A percentile compares a stretch with the other conserved stretches of the same genome.
These are phyloP conservation scores for Asbolus verrucosus DNA, from an alignment of 1,140 invertebrate genomes.

Conservation along the genomic window DNA sequence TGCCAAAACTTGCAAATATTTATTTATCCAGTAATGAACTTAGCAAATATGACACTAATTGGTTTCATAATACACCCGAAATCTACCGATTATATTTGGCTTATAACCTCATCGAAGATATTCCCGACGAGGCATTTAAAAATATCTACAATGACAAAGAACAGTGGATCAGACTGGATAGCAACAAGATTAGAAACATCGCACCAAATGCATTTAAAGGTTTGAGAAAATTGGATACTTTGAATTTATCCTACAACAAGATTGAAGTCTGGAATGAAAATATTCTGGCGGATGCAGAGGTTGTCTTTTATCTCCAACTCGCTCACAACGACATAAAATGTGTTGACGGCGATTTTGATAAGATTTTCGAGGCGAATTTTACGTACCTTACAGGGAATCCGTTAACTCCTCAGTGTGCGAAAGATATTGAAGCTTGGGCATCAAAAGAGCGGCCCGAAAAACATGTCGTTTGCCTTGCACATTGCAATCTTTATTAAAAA, in stretches of 20 bases:
- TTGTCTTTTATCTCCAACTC: slow-evolving; percentile 3
- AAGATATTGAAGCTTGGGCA: no score
- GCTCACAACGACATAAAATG: slow-evolving; percentile 14
- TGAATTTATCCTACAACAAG: slow-evolving; percentile 31
- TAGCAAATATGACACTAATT: neutral
- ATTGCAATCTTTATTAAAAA: no score
- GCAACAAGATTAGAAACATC: slow-evolving; percentile 16
- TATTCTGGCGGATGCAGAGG: slow-evolving; percentile 20
- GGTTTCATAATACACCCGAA: neutral
- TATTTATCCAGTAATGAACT: neutral
- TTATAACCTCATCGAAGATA: neutral
- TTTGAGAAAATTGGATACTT: slow-evolving; percentile 10
- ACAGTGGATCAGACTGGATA: slow-evolving; percentile 15
- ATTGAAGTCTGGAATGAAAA: slow-evolving; percentile 4
- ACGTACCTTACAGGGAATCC: slow-evolving; percentile 13
- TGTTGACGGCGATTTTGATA: neutral
- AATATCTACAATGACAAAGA: slow-evolving; percentile 8
- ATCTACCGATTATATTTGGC: neutral
- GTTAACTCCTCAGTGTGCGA: neutral
- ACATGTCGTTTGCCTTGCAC: no score
- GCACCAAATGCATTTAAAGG: slow-evolving; percentile 2
- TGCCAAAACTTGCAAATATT: neutral
- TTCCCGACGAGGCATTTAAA: slow-evolving; percentile 1
- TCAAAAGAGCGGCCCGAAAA: no score
- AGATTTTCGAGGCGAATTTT: slow-evolving; percentile 12